Evolutionary conservation across 2,797 vertebrate species (phyloP), one percentile per base, ranked within the genome.

Genomic region (Tragopan temminckii): DNA sequence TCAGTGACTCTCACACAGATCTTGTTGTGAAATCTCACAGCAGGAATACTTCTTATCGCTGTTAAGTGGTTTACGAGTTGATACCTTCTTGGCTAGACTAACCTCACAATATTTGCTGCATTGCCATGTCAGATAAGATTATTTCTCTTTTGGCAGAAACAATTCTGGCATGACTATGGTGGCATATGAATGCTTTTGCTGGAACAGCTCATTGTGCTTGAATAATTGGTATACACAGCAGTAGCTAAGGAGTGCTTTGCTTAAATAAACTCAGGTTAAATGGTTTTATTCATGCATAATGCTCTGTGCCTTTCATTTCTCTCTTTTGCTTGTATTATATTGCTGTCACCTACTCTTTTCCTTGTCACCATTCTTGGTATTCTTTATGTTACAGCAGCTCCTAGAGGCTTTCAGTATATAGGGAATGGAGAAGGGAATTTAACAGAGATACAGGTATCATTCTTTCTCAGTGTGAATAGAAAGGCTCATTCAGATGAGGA

Each of bases 301-400:
- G 52, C 46, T 66, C 71, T 36, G 23, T 64, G 79, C 58, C 43
- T 89, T 89, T 71, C 52, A 57, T 84, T 83, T 35, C 19, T 29
- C 31, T 88, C 11, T 70, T n/a, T 10, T 79, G 38, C 46, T 78
- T 0, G 0, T 68, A 29, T 57, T 58, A 61, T 62, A 35, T 13
- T 29, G 35, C 40, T 87, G 64, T 21, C 7, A 61, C 20, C 36
- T 55, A 3, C 61, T 90, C 13, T 87, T 84, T 50, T 69, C 24
- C 35, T 71, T 78, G 74, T 45, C 35, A 13, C 57, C 38, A 7
- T 78, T 90, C 48, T 62, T 85, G n/a, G 8, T 55, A 21, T 68
- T 74, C 21, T 79, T 90, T 80, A 45, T 87, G 81, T 78, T 90
- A 66, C n/a, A 89, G 61, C 55, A 94, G 71, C 84, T 89, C 81